Evolutionary conservation across 2,888 invertebrate species (phyloP).

Genomic region (Beris morrisii): DNA sequence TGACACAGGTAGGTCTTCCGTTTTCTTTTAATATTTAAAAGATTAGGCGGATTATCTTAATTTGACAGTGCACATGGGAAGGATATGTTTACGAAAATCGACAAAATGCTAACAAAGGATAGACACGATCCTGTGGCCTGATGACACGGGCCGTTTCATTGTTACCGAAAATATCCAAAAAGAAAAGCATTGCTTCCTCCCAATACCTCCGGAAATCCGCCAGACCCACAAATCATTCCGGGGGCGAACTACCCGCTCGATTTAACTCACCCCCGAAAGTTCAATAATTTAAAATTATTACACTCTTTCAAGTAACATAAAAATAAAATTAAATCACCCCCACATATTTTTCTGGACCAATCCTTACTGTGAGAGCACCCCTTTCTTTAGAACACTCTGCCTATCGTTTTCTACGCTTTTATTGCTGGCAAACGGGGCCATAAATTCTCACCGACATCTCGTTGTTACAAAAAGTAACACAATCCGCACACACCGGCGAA

Average conservation of each 20-base stretch:
- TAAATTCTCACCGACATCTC: slow-evolving; percentile 43
- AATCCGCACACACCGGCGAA: not conserved
- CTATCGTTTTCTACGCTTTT: slow-evolving; percentile 33
- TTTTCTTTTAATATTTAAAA: slow-evolving; percentile 7
- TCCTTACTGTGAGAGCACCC: not conserved
- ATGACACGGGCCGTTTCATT: slow-evolving; percentile 20
- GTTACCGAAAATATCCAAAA: not conserved
- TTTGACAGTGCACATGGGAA: slow-evolving; percentile 6
- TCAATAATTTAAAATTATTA: slow-evolving; percentile 45
- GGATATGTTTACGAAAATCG: slow-evolving; percentile 12
- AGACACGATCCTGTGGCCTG: slow-evolving; percentile 3
- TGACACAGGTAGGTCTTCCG: slow-evolving; percentile 6
- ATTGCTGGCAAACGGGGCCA: slow-evolving; percentile 38
- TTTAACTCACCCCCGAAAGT: not conserved
- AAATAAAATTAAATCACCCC: slow-evolving; percentile 44
- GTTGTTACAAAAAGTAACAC: slow-evolving; percentile 34
- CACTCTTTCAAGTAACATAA: slow-evolving; percentile 42
- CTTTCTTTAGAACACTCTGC: slow-evolving; percentile 15
- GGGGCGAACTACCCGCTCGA: slow-evolving; percentile 1
- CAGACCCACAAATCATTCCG: not conserved
- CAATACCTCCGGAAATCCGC: not conserved
- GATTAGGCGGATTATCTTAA: slow-evolving; percentile 19
- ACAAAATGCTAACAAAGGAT: slow-evolving; percentile 21
- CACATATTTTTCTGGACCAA: not conserved
- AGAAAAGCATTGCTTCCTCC: slow-evolving; percentile 4